phyloP scores from a whole-genome alignment of 2,888 invertebrate genomes.

The Dusona sp. region DNA sequence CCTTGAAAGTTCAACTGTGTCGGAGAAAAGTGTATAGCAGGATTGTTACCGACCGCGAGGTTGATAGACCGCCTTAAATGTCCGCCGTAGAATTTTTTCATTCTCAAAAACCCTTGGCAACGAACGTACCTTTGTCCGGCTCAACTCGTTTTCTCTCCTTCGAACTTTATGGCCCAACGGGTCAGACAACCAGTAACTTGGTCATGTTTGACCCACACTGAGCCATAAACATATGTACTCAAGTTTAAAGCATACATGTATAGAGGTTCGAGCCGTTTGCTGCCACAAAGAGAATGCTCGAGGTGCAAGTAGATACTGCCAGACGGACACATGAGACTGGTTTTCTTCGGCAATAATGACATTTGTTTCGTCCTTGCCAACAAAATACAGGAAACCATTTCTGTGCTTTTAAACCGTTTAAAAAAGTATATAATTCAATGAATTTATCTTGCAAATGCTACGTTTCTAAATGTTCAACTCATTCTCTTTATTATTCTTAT shows the following conservation, averaged over 20 bases:
- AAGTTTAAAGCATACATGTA: neutral
- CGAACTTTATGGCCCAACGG: slow-evolving; percentile 50
- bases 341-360: slow-evolving; percentile 77
- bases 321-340: slow-evolving; percentile 76
- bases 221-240: slow-evolving; percentile 34
- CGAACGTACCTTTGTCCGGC: slow-evolving; percentile 41
- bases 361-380: slow-evolving; percentile 67
- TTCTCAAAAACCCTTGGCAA: neutral
- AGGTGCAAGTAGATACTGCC: slow-evolving; percentile 51
- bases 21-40: no score
- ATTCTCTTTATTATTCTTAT: neutral
- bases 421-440: neutral
- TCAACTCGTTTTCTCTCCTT: slow-evolving; percentile 40
- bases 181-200: slow-evolving; percentile 42
- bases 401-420: neutral
- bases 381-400: slow-evolving; percentile 36
- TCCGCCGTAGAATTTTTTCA: neutral
- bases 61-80: no score
- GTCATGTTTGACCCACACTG: slow-evolving; percentile 48
- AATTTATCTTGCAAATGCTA: neutral
- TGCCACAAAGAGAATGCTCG: slow-evolving; percentile 29
- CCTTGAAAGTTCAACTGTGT: no score
- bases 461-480: no score
- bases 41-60: no score
- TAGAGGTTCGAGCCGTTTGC: slow-evolving; percentile 22